phyloP scores from a whole-genome alignment of 2,113 vertebrate species.

The Trematomus loennbergii region DNA sequence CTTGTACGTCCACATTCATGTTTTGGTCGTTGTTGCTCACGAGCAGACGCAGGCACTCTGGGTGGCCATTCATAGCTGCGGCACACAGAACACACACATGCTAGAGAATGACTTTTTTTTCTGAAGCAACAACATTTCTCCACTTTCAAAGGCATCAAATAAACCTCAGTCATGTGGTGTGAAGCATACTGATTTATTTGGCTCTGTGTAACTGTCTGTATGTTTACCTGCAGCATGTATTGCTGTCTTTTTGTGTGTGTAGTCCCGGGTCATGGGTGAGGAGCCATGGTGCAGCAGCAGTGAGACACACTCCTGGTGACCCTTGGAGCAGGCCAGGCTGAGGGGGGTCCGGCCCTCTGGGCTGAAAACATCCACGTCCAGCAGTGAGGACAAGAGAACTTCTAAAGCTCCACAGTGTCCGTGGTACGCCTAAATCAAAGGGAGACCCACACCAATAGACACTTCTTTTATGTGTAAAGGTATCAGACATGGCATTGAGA shows the following conservation, averaged over 20 bases:
- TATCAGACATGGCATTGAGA: not conserved
- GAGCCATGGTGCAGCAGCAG: conserved; percentile 96
- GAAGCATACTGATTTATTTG: not conserved
- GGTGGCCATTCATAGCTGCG: conserved; percentile 94
- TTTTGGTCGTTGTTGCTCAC: conserved; percentile 92
- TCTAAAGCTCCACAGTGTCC: conserved; percentile 96
- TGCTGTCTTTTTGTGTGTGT: conserved; percentile 92
- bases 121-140: not conserved
- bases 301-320: conserved; percentile 96
- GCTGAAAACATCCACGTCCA: conserved; percentile 95
- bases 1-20: conserved; percentile 92
- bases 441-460: not conserved
- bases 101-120: not conserved
- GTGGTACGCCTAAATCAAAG: conserved; percentile 89
- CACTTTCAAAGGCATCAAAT: not conserved
- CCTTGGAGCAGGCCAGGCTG: conserved; percentile 93
- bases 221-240: conserved; percentile 93
- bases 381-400: conserved; percentile 92
- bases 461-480: not conserved
- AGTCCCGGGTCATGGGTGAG: conserved; percentile 93
- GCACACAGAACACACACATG: conserved; percentile 40
- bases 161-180: not conserved
- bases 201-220: not conserved
- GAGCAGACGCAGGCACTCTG: conserved; percentile 94
- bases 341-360: conserved; percentile 93